A percentile compares a stretch with the other conserved stretches of the same genome.
These are phyloP conservation scores for Chalcosyrphus nemorum DNA, from an alignment of 2,888 invertebrate species.

Conservation along the genomic window DNA sequence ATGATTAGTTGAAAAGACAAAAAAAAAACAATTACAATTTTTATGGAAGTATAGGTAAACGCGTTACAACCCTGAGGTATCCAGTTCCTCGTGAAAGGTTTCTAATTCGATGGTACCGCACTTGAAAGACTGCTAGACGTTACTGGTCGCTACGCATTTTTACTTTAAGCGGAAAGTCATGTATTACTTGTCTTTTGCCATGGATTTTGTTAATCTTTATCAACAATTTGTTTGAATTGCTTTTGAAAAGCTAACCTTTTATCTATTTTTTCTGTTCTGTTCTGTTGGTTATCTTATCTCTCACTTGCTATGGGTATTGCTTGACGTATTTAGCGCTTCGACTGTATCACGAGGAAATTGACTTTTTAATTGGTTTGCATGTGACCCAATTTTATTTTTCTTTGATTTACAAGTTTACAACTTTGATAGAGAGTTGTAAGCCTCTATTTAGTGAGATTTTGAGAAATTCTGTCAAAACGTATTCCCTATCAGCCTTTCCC, in stretches of 20 bases:
- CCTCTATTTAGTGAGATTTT: no score
- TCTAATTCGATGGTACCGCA: not conserved
- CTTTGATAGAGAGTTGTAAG: no score
- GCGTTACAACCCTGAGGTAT: conserved; percentile 20
- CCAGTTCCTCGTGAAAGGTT: conserved; percentile 1
- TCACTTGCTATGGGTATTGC: conserved; percentile 21
- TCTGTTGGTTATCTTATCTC: conserved; percentile 71
- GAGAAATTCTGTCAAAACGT: no score
- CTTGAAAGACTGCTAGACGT: conserved; percentile 8
- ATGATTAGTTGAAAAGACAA: no score
- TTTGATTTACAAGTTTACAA: no score
- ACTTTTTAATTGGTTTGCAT: conserved; percentile 47
- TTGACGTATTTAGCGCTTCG: conserved; percentile 46
- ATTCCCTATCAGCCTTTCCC: no score
- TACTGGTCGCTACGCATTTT: conserved; percentile 32
- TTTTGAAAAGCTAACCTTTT: conserved; percentile 38
- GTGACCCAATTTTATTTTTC: conserved; percentile 21
- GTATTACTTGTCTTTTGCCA: conserved; percentile 32
- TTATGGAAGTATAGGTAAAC: not conserved
- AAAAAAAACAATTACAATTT: not conserved
- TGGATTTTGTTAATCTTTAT: conserved; percentile 66
- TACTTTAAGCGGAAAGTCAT: conserved; percentile 53
- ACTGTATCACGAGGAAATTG: conserved; percentile 54
- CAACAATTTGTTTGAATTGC: conserved; percentile 37
- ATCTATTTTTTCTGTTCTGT: conserved; percentile 18